Evolutionary conservation across 1,140 invertebrate genomes (phyloP), one percentile per base, ranked within the genome.

Genomic region (Bombyx mandarina): DNA sequence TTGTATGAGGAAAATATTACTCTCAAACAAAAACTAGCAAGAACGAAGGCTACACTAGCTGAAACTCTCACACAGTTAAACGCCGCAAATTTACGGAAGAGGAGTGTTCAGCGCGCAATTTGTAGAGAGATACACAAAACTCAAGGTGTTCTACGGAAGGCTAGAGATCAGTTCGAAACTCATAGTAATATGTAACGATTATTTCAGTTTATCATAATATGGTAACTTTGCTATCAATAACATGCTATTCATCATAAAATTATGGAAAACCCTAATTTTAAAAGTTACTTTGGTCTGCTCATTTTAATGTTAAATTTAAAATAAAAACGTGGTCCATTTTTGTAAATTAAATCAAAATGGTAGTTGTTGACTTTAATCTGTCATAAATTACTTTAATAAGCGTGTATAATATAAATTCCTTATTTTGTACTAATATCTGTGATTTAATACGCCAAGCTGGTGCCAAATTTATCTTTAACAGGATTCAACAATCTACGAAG

Each of bases 71-170:
- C 81, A 45, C 90, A 91, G 66, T 74, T 92, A 9, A 89, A 88
- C 58, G 82, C 89, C 7, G 88, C 90, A 4, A 91, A 91, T 68
- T 84, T 90, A 72, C 83, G 87, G 52, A 91, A 91, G 64, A 82
- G 87, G 53, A 89, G 85, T 67, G 89, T 91, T 6, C 90, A 92
- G 63, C 88, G 89, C 50, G 90, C 90, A 42, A 91, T 92, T 66
- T 92, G 90, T 69, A 86, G 89, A 48, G 90, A 92, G 75, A 89
- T 92, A 52, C 89, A 91, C 63, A 91, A 91, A 73, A 92, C 91
- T 10, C 90, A 91, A 56, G 87, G 89, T 56, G 89, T 92, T 22
- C 73, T 92, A n/a, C 86, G 90, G 12, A 89, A 91, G 73, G 91
- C 90, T 1, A 69, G 84, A 9, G 77, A 73, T 67, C 77, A 81